Conservation (phyloP, 2,797 vertebrate genomes). For the Cetoscarus ocellatus region DNA sequence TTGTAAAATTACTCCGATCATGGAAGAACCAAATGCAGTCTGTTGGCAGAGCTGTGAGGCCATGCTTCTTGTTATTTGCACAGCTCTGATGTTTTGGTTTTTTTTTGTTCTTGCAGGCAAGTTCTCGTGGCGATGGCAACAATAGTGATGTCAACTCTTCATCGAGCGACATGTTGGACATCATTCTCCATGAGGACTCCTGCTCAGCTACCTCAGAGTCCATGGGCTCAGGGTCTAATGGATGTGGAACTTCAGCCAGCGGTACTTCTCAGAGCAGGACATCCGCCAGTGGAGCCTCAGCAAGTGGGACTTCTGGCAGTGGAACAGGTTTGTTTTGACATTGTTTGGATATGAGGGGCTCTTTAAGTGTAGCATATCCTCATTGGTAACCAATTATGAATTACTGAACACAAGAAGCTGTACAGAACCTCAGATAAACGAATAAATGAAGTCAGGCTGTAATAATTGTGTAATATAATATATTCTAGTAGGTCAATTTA, state of each 20-base stretch:
- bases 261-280: conserved; percentile 83
- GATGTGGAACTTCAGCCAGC: conserved; percentile 85
- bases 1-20: conserved; percentile 10
- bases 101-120: conserved; percentile 60
- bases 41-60: background rate
- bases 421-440: background rate
- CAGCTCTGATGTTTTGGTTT: conserved; percentile 2
- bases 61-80: conserved; percentile 16
- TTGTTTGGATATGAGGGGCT: background rate
- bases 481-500: no score
- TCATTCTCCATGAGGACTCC: conserved; percentile 90
- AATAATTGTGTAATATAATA: no score
- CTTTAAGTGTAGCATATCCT: background rate
- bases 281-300: conserved; percentile 79
- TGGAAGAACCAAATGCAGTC: conserved; percentile 8
- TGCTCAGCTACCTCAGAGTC: conserved; percentile 91
- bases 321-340: conserved; percentile 66
- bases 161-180: conserved; percentile 91
- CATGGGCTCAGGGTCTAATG: conserved; percentile 89
- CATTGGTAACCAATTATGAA: background rate
- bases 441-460: no score
- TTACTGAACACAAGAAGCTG: background rate
- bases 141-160: conserved; percentile 89
- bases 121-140: conserved; percentile 81
- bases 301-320: conserved; percentile 65